These are phyloP conservation scores for Conistra vaccinii DNA, from an alignment of 2,888 invertebrate species.

Conservation along the genomic window DNA sequence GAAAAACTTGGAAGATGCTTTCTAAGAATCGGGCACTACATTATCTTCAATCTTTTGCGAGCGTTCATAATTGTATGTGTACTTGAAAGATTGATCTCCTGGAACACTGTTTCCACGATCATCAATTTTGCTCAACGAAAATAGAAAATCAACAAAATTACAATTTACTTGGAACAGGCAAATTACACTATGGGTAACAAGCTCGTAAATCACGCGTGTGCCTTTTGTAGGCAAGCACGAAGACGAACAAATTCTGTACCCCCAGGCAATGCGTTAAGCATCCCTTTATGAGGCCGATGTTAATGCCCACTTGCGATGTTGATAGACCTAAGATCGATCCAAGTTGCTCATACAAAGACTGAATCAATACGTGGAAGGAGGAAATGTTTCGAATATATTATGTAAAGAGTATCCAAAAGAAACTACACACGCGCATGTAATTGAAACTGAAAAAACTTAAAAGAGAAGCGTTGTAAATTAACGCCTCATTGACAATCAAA, in stretches of 20 bases:
- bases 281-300: conserved; percentile 65
- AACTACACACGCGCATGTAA: neutral
- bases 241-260: conserved; percentile 68
- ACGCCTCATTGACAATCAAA: conserved; percentile 4
- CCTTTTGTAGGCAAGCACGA: conserved; percentile 69
- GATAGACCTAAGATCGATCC: conserved; percentile 50
- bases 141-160: conserved; percentile 71
- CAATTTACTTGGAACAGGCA: conserved; percentile 74
- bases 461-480: neutral
- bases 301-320: conserved; percentile 57
- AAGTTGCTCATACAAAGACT: conserved; percentile 7
- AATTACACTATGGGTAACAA: conserved; percentile 71
- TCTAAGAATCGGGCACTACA: conserved; percentile 42
- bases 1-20: conserved; percentile 42
- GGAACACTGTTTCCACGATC: conserved; percentile 54
- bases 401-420: conserved; percentile 1
- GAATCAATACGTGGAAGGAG: conserved; percentile 27
- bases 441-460: conserved; percentile 5
- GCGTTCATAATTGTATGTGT: conserved; percentile 47
- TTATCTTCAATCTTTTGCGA: conserved; percentile 51
- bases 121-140: conserved; percentile 66
- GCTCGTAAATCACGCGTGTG: conserved; percentile 73
- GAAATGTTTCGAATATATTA: conserved; percentile 11
- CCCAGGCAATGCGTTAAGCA: conserved; percentile 66
- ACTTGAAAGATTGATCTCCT: conserved; percentile 52